phyloP scores from a whole-genome alignment of 2,113 vertebrate genomes.

The Syngnathus floridae region DNA sequence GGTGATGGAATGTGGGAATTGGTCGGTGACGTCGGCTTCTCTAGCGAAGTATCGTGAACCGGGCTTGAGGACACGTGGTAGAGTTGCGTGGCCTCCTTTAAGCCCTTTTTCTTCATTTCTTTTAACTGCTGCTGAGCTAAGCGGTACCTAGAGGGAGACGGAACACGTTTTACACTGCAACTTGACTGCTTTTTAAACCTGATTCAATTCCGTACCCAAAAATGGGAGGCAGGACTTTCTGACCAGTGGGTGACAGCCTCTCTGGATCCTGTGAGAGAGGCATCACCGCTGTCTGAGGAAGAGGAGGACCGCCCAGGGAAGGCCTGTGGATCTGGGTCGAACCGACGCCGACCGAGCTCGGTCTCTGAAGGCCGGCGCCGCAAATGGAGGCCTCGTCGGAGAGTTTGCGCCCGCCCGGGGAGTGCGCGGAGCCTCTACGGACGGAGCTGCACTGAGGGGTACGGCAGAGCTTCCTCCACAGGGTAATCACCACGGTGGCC shows the following conservation, averaged over 20 bases:
- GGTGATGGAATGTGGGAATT: constrained; percentile 52
- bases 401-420: constrained; percentile 78
- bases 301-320: constrained; percentile 62
- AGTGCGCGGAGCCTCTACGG: constrained; percentile 72
- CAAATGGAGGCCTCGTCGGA: constrained; percentile 89
- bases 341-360: constrained; percentile 66
- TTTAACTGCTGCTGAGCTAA: constrained; percentile 94
- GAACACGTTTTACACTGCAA: neutral
- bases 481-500: constrained; percentile 80
- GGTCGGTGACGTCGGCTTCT: constrained; percentile 63
- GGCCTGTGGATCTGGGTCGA: constrained; percentile 47
- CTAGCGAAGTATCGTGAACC: constrained; percentile 79
- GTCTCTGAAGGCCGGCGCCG: constrained; percentile 74
- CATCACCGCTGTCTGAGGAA: constrained; percentile 56
- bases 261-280: constrained; percentile 72
- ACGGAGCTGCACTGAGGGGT: constrained; percentile 75
- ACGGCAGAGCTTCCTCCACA: constrained; percentile 85
- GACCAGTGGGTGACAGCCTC: constrained; percentile 71
- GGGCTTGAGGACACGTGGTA: constrained; percentile 94
- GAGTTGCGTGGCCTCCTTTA: constrained; percentile 86
- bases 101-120: constrained; percentile 93
- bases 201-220: constrained; percentile 72
- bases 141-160: constrained; percentile 70
- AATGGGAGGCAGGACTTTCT: constrained; percentile 87
- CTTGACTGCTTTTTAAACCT: neutral